Evolutionary conservation across 2,797 vertebrate genomes (phyloP), one percentile per base, ranked within the genome.

Genomic region (Tympanoctomys barrerae): DNA sequence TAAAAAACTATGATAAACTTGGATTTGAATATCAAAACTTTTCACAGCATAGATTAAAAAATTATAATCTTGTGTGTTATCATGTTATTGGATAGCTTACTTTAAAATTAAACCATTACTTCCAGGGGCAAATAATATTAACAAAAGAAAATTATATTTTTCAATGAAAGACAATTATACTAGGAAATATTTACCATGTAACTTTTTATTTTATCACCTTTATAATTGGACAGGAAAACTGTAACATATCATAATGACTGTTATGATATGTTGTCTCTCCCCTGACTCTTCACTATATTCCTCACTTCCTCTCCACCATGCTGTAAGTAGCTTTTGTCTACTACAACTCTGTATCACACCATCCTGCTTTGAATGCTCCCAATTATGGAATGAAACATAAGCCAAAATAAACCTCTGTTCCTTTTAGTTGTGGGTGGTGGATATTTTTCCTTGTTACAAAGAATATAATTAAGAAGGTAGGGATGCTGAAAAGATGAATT

Each of bases 151-250:
- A 52, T 36, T 70, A 21, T 1, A 21, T 3, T 52, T 6, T 86
- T 70, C 4, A 83, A 28, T 83, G 12, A 46, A 87, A 59, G 12
- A 75, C 62, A 75, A 1, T 66, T 33, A 89, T 10, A 89, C 21
- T 33, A 80, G 59, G 4, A 89, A 88, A 52, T 13, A 92, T 62
- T 90, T 85, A 79, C 42, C 46, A 11, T 8, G 86, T 75, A 83
- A 61, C 5, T 7, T 36, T 96, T 90, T 36, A 5, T 39, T 5
- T 78, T 52, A 64, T 88, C 31, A 31, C 62, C 24, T 70, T 89
- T 59, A 68, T 10, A 89, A 59, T 80, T 22, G 9, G 71, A 89
- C n/a, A 91, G 31, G 26, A 86, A 94, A 93, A 91, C 73, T 95
- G 12, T 64, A 75, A 28, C 5, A 80, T 64, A 61, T 85, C 57